Evolutionary conservation across 2,113 vertebrate species (phyloP).

Genomic region (Urocolius indicus): DNA sequence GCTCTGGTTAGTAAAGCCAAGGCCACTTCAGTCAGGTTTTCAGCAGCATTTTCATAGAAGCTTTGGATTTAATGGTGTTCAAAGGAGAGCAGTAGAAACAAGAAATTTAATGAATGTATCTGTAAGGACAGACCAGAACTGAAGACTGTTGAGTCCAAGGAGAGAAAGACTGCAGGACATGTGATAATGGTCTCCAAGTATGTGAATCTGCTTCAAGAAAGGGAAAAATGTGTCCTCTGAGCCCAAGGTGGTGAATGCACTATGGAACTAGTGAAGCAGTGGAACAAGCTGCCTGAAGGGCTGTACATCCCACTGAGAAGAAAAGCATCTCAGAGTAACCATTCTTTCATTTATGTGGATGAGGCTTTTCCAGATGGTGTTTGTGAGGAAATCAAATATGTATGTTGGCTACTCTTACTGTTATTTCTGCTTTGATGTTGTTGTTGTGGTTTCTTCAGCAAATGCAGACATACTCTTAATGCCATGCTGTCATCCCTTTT

Average conservation of each 20-base stretch:
- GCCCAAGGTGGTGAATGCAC: neutral
- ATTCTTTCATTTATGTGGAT: neutral
- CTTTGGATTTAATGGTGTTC: neutral
- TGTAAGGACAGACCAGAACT: neutral
- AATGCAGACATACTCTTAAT: neutral
- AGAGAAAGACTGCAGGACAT: neutral
- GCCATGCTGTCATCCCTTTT: neutral
- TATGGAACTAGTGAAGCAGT: neutral
- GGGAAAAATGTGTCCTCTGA: neutral
- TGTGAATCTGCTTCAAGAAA: neutral
- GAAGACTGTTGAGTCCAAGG: neutral
- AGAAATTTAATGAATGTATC: neutral
- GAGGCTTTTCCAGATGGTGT: conserved; percentile 1
- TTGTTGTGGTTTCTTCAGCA: neutral
- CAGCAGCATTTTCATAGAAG: neutral
- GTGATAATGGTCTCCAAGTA: neutral
- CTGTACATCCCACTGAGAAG: neutral
- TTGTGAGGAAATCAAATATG: neutral
- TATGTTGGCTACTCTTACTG: neutral
- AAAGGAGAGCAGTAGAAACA: neutral
- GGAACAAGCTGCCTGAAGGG: neutral
- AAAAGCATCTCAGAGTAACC: neutral
- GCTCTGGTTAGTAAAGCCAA: neutral
- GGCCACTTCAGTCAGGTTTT: neutral
- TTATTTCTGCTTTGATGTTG: neutral